Evolutionary conservation across 2,888 invertebrate genomes (phyloP).

Genomic region (Nomada ferruginata): DNA sequence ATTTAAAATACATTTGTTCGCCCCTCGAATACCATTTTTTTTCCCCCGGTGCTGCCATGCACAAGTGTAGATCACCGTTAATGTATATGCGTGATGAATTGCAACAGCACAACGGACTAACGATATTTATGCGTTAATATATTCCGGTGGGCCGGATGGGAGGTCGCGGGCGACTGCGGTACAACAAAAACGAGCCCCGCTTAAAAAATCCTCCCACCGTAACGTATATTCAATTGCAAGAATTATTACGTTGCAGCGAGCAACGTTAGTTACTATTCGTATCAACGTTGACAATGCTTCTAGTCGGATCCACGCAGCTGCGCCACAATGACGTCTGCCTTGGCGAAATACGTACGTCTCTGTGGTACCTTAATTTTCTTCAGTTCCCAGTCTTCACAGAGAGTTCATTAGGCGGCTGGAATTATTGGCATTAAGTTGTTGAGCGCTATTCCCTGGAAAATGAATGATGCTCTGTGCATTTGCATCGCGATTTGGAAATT

Average conservation of each 20-base stretch:
- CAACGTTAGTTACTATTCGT: slow-evolving; percentile 45
- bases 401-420: background rate
- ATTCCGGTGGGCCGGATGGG: slow-evolving; percentile 18
- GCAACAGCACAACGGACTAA: slow-evolving; percentile 35
- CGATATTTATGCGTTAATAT: slow-evolving; percentile 59
- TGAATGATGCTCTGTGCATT: too few relatives aligned
- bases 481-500: too few relatives aligned
- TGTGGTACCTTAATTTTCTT: background rate
- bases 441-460: background rate
- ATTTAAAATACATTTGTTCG: slow-evolving; percentile 56
- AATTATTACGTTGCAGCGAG: slow-evolving; percentile 47
- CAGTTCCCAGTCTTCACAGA: too few relatives aligned
- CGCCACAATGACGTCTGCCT: slow-evolving; percentile 30
- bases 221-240: slow-evolving; percentile 65
- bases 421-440: background rate
- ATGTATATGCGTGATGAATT: slow-evolving; percentile 61
- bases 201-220: slow-evolving; percentile 36
- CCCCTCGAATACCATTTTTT: slow-evolving; percentile 45
- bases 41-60: slow-evolving; percentile 1
- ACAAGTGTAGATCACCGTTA: slow-evolving; percentile 50
- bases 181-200: slow-evolving; percentile 36
- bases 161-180: background rate
- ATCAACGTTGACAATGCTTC: slow-evolving; percentile 39
- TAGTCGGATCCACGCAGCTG: slow-evolving; percentile 13
- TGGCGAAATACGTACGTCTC: slow-evolving; percentile 16